Evolutionary conservation across 30 jellyfish, hydroid and myxozoan genomes (phyloP).

Genomic region (Aurelia coerulea): DNA sequence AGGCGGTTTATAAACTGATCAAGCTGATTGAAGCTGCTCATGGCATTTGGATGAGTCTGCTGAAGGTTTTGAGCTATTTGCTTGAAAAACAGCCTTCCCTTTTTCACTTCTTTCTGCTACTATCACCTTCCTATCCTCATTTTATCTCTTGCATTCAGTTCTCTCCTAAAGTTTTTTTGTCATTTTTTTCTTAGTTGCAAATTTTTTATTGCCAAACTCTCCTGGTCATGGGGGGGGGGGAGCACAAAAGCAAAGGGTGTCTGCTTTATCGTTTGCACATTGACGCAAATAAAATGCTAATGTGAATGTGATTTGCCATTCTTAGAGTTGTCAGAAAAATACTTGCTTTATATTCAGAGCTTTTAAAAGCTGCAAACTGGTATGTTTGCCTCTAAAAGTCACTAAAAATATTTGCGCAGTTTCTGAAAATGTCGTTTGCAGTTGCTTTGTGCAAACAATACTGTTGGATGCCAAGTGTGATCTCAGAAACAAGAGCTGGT

Average conservation of each 20-base stretch:
- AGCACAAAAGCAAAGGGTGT: neutral
- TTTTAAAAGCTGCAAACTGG: no score
- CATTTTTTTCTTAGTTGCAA: constrained; percentile 28
- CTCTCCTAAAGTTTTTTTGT: constrained; percentile 37
- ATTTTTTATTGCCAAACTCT: constrained; percentile 71
- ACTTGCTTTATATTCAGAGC: no score
- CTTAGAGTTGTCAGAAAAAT: no score
- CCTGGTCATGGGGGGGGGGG: constrained; percentile 14
- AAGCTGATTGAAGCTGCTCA: constrained; percentile 73
- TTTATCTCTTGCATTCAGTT: constrained; percentile 52
- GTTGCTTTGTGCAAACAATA: neutral
- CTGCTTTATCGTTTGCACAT: neutral
- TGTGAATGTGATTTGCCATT: neutral
- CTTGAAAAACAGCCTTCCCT: constrained; percentile 83
- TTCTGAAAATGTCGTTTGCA: neutral
- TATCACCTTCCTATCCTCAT: constrained; percentile 81
- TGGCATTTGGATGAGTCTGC: constrained; percentile 80
- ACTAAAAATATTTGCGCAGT: no score
- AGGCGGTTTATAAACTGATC: constrained; percentile 65
- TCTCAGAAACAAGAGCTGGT: neutral
- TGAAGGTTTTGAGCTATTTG: constrained; percentile 83
- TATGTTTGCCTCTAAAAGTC: no score
- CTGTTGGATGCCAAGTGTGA: neutral
- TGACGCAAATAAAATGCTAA: neutral
- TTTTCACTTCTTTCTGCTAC: constrained; percentile 71